A percentile compares a stretch with the other conserved stretches of the same genome.
Evolutionary conservation across 2,113 vertebrate genomes (phyloP).

Genomic region (Calypte anna): DNA sequence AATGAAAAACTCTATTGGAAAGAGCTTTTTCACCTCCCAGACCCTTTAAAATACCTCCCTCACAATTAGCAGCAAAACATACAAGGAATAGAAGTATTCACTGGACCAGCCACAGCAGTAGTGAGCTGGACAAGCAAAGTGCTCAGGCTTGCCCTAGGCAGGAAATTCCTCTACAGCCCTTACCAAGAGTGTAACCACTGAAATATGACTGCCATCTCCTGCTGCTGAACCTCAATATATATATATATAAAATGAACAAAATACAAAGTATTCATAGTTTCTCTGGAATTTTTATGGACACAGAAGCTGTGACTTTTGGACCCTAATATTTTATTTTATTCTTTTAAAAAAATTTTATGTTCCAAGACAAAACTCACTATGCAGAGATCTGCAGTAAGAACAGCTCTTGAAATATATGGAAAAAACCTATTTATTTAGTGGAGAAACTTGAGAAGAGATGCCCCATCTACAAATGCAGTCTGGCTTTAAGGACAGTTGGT

Average conservation of each 20-base stretch:
- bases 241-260: background rate
- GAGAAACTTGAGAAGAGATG: background rate
- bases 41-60: constrained; percentile 16
- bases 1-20: background rate
- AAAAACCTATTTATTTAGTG: constrained; percentile 41
- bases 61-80: constrained; percentile 34
- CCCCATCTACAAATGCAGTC: constrained; percentile 10
- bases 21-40: background rate
- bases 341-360: background rate
- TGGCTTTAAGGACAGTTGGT: background rate
- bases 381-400: constrained; percentile 20
- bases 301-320: background rate
- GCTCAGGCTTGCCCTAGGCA: background rate
- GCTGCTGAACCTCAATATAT: background rate
- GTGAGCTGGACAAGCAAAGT: background rate
- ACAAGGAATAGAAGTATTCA: background rate
- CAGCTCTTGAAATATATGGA: constrained; percentile 47
- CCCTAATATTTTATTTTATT: background rate
- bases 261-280: background rate
- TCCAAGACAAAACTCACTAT: background rate
- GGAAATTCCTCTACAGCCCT: constrained; percentile 28
- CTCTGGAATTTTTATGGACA: background rate
- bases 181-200: background rate
- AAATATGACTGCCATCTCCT: background rate
- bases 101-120: constrained; percentile 15